Base-by-base conservation (phyloP, 2,797 vertebrate species). In the Gymnoscopelus microlampas region DNA sequence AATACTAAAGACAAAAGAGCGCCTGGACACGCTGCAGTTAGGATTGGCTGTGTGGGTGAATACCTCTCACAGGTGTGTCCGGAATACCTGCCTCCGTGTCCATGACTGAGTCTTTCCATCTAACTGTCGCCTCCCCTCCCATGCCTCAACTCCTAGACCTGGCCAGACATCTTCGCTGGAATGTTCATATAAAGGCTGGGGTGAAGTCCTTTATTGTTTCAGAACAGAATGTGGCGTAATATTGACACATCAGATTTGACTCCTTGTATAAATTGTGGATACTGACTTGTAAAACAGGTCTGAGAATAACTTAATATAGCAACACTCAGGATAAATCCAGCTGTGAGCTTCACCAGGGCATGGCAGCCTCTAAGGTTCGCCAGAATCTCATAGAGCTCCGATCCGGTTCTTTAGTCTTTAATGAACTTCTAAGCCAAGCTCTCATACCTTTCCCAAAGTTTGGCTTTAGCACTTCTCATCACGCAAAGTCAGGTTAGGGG, bases 401-500 rank as follows among this genome's bases (percentile, higher is more conserved):
- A 84, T 61, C 47, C 29, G n/a, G 67, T 65, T 68, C 35, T 69
- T 54, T 71, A 51, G 54, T 79, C 54, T 44, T 54, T 57, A 23
- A 44, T 19, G 56, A 53, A 63, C 54, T 23, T 63, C 29, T 1
- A 59, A 47, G 26, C 48, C 64, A 74, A 78, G 23, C 47, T 71
- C 48, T 58, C 26, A 11, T 63, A 68, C 13, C 53, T 66, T 26
- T 54, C 60, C n/a, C n/a, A 9, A 8, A 14, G 2, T 47, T 60
- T 49, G 0, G 10, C n/a, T 55, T 73, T 48, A 2, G 3, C 32
- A 65, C 50, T 51, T 53, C 13, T 29, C 15, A 77, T 83, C 64
- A 85, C 0, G 51, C 65, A 14, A 14, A 5, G 85, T 85, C 24
- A 97, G 74, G 70, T 92, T 90, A 1, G 96, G 96, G 35, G 95